phyloP scores from a whole-genome alignment of 2,888 invertebrate species.

The Lamellibrachia satsuma region DNA sequence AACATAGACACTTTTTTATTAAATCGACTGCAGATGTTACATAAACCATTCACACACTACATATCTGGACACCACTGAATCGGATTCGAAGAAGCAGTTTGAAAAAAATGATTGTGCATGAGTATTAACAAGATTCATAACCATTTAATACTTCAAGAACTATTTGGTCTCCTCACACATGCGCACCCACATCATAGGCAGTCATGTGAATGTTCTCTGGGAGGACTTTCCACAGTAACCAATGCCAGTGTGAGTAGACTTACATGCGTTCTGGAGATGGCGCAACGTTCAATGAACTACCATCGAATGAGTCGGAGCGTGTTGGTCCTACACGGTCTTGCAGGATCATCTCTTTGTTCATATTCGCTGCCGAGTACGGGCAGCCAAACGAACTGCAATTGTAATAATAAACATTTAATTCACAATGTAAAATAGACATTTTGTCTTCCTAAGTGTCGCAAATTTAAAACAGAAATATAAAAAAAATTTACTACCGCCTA shows the following conservation, averaged over 20 bases:
- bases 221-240: neutral
- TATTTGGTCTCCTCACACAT: neutral
- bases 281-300: constrained; percentile 22
- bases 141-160: too few species aligned
- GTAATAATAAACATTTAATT: neutral
- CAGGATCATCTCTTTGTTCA: constrained; percentile 62
- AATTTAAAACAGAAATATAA: too few species aligned
- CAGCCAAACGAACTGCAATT: constrained; percentile 65
- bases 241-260: constrained; percentile 26
- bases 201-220: neutral
- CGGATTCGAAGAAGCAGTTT: too few species aligned
- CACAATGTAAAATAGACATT: too few species aligned
- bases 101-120: too few species aligned
- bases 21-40: too few species aligned
- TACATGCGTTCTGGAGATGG: constrained; percentile 41
- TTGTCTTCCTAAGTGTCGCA: too few species aligned
- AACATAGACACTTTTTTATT: too few species aligned
- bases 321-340: constrained; percentile 37
- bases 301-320: neutral
- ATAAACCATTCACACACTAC: too few species aligned
- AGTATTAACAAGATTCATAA: too few species aligned
- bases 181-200: neutral
- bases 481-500: neutral
- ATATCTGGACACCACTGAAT: too few species aligned
- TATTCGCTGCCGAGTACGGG: constrained; percentile 64